A percentile compares a stretch with the other conserved stretches of the same genome.
phyloP scores from a whole-genome alignment of 2,888 invertebrate genomes.

The Deilephila elpenor region DNA sequence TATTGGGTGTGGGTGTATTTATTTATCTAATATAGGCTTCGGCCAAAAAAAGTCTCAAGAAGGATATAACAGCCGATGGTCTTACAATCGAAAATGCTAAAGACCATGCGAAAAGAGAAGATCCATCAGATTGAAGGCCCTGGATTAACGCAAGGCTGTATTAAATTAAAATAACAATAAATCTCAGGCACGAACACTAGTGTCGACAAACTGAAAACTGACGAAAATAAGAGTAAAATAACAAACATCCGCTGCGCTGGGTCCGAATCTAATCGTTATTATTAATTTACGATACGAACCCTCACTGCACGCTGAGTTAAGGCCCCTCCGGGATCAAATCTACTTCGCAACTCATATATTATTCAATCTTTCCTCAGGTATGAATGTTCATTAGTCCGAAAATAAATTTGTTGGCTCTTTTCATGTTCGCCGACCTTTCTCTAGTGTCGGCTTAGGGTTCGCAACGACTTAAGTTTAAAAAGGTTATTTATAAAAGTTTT shows the following conservation, averaged over 20 bases:
- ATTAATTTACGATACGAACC: constrained; percentile 60
- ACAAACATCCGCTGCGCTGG: constrained; percentile 55
- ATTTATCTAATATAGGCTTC: too few species aligned
- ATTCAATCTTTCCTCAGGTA: constrained; percentile 79
- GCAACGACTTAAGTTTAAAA: constrained; percentile 36
- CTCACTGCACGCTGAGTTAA: constrained; percentile 67
- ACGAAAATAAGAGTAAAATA: constrained; percentile 52
- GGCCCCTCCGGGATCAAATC: constrained; percentile 65
- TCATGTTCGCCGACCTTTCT: constrained; percentile 64
- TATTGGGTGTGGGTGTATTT: too few species aligned
- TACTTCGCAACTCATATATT: constrained; percentile 73
- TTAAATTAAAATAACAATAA: neutral
- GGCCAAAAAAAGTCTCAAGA: too few species aligned
- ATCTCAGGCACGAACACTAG: neutral
- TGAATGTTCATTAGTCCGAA: constrained; percentile 76
- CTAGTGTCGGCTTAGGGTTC: constrained; percentile 34
- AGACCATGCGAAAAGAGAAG: too few species aligned
- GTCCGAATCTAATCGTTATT: constrained; percentile 62
- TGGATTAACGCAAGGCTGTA: too few species aligned
- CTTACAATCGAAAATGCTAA: too few species aligned
- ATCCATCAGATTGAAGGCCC: too few species aligned
- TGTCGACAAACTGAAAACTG: constrained; percentile 30
- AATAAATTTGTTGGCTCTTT: constrained; percentile 63
- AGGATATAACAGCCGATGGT: too few species aligned
- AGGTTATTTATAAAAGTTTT: constrained; percentile 42